Evolutionary conservation across 1,140 invertebrate genomes (phyloP).

Genomic region (Zophobas morio): DNA sequence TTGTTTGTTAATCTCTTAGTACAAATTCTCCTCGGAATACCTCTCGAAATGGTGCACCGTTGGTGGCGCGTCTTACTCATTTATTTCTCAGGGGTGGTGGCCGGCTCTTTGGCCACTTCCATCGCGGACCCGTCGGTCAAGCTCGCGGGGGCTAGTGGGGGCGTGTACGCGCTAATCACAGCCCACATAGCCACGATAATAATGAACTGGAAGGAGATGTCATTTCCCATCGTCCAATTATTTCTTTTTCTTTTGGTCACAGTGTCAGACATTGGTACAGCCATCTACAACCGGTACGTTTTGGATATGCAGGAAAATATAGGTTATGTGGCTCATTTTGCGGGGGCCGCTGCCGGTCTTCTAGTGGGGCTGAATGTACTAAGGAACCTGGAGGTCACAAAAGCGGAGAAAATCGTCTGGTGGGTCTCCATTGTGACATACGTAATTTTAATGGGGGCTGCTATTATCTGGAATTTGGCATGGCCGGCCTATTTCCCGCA

Average conservation of each 20-base stretch:
- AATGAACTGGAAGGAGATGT: constrained; percentile 95
- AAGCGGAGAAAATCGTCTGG: constrained; percentile 88
- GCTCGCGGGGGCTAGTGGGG: constrained; percentile 95
- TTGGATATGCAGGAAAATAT: constrained; percentile 77
- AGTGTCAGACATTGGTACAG: constrained; percentile 76
- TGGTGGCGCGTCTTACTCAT: constrained; percentile 91
- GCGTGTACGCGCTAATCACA: constrained; percentile 95
- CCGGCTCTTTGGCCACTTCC: constrained; percentile 89
- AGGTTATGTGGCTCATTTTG: constrained; percentile 91
- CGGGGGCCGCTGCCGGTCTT: constrained; percentile 85
- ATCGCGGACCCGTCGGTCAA: constrained; percentile 88
- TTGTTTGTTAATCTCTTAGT: constrained; percentile 92
- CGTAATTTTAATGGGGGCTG: constrained; percentile 80
- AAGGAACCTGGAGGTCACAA: constrained; percentile 88
- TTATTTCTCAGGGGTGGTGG: constrained; percentile 85
- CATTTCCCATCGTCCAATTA: constrained; percentile 86
- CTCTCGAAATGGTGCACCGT: constrained; percentile 95
- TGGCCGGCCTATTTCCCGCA: constrained; percentile 31
- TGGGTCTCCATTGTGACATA: constrained; percentile 86
- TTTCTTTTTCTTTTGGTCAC: constrained; percentile 83
- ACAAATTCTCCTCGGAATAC: constrained; percentile 92
- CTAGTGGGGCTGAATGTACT: constrained; percentile 93
- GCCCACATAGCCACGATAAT: constrained; percentile 96
- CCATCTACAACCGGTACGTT: constrained; percentile 85
- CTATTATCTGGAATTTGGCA: constrained; percentile 51